phyloP scores from a whole-genome alignment of 2,888 invertebrate species.

The Polydrusus pterygomalis region DNA sequence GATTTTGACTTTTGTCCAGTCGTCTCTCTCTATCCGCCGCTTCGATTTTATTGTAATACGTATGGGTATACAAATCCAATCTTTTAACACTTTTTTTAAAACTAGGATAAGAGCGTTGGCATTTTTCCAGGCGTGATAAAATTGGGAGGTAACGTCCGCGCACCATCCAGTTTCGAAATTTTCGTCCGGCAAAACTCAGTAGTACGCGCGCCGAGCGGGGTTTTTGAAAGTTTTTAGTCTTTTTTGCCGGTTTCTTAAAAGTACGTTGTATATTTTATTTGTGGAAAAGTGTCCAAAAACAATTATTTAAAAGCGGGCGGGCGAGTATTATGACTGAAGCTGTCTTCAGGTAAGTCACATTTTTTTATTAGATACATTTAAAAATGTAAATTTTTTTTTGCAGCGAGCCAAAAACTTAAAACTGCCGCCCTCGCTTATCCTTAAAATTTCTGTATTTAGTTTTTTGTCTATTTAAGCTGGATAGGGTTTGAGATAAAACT shows the following conservation, averaged over 20 bases:
- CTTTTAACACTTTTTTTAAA: conserved; percentile 49
- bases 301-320: background rate
- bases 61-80: conserved; percentile 29
- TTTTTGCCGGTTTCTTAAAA: conserved; percentile 22
- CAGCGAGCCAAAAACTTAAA: too few relatives aligned
- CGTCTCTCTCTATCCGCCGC: background rate
- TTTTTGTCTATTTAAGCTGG: too few relatives aligned
- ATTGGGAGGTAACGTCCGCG: conserved; percentile 52
- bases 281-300: background rate
- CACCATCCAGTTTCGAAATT: conserved; percentile 41
- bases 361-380: too few relatives aligned
- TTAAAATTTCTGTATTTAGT: too few relatives aligned
- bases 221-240: conserved; percentile 27
- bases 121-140: conserved; percentile 48
- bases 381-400: too few relatives aligned
- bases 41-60: conserved; percentile 26
- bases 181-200: conserved; percentile 41
- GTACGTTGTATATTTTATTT: background rate
- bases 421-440: too few relatives aligned
- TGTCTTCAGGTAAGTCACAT: conserved; percentile 37
- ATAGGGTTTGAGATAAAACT: too few relatives aligned
- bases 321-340: conserved; percentile 40
- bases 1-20: conserved; percentile 11
- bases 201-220: conserved; percentile 29
- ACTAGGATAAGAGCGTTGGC: conserved; percentile 51